A percentile compares a stretch with the other conserved stretches of the same genome.
phyloP scores from a whole-genome alignment of 2,888 invertebrate species.

The Sphaeridia pumilis region DNA sequence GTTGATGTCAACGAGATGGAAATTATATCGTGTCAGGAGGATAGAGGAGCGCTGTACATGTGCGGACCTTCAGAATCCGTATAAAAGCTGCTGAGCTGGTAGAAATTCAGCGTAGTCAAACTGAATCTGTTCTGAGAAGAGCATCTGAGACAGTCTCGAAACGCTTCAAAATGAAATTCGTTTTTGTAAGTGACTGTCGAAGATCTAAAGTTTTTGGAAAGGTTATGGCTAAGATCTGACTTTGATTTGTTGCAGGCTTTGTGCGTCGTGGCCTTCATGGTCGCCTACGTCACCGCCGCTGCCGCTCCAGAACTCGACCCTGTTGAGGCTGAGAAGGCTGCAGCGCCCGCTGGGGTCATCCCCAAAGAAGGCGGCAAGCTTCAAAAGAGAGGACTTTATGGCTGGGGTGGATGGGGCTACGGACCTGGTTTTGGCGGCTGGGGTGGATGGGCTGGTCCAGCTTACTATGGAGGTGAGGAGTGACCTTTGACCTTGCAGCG shows the following conservation, averaged over 20 bases:
- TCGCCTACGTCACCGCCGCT: constrained; percentile 1
- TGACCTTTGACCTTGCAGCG: neutral
- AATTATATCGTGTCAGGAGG: no score
- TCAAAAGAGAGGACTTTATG: neutral
- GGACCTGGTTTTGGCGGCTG: neutral
- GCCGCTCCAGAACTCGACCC: constrained; percentile 1
- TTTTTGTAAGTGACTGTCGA: neutral
- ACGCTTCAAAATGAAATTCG: constrained; percentile 1
- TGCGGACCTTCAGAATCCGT: no score
- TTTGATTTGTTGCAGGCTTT: neutral
- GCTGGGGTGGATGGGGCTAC: neutral
- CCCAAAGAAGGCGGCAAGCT: neutral
- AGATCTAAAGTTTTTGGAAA: neutral
- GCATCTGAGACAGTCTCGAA: neutral
- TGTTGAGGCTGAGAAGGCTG: neutral
- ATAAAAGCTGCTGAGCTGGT: no score
- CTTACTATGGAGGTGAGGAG: neutral
- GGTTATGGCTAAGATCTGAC: neutral
- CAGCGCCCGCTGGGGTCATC: neutral
- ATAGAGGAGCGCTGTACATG: no score
- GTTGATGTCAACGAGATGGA: no score
- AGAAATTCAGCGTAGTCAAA: no score
- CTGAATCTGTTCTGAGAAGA: neutral
- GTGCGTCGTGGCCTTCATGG: neutral
- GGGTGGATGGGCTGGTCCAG: neutral